Base-by-base conservation (phyloP, 2,888 invertebrate species). In the Parnassius smintheus region DNA sequence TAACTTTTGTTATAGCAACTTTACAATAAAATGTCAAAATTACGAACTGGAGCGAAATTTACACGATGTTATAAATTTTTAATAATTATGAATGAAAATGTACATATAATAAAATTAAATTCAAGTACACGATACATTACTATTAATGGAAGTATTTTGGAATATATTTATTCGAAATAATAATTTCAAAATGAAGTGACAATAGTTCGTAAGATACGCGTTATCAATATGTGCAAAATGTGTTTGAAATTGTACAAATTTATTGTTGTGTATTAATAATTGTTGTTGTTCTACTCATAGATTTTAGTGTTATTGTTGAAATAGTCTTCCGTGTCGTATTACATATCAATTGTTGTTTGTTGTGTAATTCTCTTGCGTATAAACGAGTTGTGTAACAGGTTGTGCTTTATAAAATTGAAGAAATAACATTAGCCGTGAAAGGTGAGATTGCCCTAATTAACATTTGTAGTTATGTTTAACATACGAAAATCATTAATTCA, bases 81-180 rank as follows among this genome's bases (percentile, higher is more conserved):
- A 66, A 72, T 68, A 79, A 83, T 89, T 77, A 88, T 90, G 89
- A 90, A 89, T 90, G 88, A 88, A 89, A 86, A 78, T 71, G 76
- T 72, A 68, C 65, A 67, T 57, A 67, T 73, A 70, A 74, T 77
- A 65, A 59, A 45, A 35, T 35, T 59, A 46, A 55, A 59, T 55
- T 18, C 18, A 59, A 25, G 59, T 59, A 59, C 35, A 48, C 59
- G 42, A 9, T 13, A 45, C 35, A 4, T 35, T 50, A 50, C 35
- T 44, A 11, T 59, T 55, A 42, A 51, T 18, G 25, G 18, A 51
- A 56, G 12, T 10, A 50, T 56, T 59, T 59, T 55, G 59, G 54
- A 13, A 59, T 41, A 59, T 58, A 49, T 62, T 54, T 13, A 58
- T 50, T 1, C 9, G 10, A 45, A 53, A 59, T 48, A 59, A 46